Conservation (phyloP, 1,140 invertebrate species). For the Cydia splendana region DNA sequence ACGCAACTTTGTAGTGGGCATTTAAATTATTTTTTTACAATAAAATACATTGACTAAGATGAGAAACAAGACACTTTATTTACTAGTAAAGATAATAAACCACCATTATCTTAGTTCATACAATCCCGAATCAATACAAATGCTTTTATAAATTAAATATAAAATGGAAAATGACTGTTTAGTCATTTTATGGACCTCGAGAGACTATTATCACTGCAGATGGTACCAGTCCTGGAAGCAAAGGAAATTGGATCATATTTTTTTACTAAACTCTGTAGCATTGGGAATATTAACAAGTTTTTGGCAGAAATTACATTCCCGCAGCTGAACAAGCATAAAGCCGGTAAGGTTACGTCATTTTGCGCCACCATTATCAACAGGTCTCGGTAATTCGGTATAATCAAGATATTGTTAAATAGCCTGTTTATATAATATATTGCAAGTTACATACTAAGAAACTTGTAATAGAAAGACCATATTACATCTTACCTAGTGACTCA, state of each 20-base stretch:
- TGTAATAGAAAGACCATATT: conserved; percentile 31
- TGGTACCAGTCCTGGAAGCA: conserved; percentile 87
- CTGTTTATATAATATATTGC: no score
- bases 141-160: conserved; percentile 32
- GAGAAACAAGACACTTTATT: conserved; percentile 30
- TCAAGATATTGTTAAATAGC: no score
- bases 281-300: not conserved
- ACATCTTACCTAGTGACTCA: conserved; percentile 86
- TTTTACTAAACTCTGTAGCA: no score
- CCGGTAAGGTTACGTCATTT: no score
- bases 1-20: not conserved
- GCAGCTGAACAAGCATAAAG: no score
- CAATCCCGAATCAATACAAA: conserved; percentile 22
- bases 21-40: not conserved
- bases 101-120: conserved; percentile 25
- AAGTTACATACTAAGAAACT: conserved; percentile 3
- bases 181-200: conserved; percentile 67
- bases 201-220: conserved; percentile 89
- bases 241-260: conserved; percentile 34
- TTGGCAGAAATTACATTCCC: no score
- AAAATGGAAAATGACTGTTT: conserved; percentile 30
- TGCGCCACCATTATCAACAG: no score
- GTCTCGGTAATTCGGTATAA: no score
- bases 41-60: conserved; percentile 9
- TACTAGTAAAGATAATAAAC: conserved; percentile 8